phyloP scores from a whole-genome alignment of 2,113 vertebrate genomes.

The Amblyopsis rosae region DNA sequence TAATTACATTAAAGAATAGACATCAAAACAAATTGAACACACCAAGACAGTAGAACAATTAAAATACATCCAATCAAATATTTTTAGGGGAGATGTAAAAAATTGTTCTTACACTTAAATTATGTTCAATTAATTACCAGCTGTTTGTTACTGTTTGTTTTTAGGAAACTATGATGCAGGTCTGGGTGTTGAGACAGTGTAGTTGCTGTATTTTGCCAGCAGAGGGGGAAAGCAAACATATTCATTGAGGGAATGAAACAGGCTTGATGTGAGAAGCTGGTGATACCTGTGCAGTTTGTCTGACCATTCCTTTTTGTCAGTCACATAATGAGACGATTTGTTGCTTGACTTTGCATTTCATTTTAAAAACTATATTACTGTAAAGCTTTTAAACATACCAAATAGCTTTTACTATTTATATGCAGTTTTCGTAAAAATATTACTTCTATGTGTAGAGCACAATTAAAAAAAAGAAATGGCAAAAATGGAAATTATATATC shows the following conservation, averaged over 20 bases:
- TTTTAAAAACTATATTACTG: not conserved
- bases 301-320: not conserved
- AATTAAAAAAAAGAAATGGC: no score
- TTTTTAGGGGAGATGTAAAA: no score
- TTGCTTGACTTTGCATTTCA: not conserved
- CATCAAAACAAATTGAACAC: no score
- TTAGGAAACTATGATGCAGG: no score
- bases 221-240: conserved; percentile 72
- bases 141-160: not conserved
- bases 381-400: not conserved
- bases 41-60: no score
- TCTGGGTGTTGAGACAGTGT: conserved; percentile 19
- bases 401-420: not conserved
- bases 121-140: no score
- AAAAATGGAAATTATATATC: no score
- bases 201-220: conserved; percentile 61
- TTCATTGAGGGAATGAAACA: conserved; percentile 38
- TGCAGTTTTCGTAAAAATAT: not conserved
- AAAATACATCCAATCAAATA: no score
- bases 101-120: no score
- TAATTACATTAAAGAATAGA: no score
- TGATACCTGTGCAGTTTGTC: conserved; percentile 5
- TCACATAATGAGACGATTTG: not conserved
- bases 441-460: no score
- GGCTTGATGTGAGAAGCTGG: not conserved